phyloP scores from a whole-genome alignment of 2,888 invertebrate genomes.

The Metopia argyrocephala region DNA sequence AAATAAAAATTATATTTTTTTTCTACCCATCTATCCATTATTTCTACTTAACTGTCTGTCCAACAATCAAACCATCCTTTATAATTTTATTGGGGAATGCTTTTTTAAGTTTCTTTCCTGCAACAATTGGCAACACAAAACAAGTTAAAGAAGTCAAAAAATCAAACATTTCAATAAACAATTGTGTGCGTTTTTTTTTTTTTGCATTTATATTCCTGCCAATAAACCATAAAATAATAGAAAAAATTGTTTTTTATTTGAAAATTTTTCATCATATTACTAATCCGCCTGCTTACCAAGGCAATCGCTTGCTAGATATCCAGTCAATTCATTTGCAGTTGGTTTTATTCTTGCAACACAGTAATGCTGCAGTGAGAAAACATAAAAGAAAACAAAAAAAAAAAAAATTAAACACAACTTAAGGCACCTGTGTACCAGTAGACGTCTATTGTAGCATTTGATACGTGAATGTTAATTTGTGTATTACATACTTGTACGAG shows the following conservation, averaged over 20 bases:
- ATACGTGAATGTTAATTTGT: slow-evolving; percentile 55
- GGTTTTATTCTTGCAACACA: background rate
- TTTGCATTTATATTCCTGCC: slow-evolving; percentile 18
- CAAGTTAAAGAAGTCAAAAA: slow-evolving; percentile 64
- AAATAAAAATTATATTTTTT: slow-evolving; percentile 18
- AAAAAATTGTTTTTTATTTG: slow-evolving; percentile 1
- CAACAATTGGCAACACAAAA: slow-evolving; percentile 58
- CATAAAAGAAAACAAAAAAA: background rate
- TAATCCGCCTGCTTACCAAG: slow-evolving; percentile 47
- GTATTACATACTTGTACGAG: slow-evolving; percentile 54
- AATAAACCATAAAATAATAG: slow-evolving; percentile 50
- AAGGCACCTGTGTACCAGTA: slow-evolving; percentile 48
- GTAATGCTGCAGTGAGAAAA: background rate
- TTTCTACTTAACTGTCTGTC: slow-evolving; percentile 16
- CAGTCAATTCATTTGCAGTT: background rate
- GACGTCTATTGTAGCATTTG: too few species aligned
- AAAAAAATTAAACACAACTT: background rate
- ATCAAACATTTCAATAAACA: slow-evolving; percentile 66
- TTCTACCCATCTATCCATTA: background rate
- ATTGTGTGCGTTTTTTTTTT: slow-evolving; percentile 36
- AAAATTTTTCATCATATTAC: slow-evolving; percentile 55
- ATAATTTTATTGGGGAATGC: slow-evolving; percentile 2
- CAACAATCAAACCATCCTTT: background rate
- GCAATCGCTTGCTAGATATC: background rate
- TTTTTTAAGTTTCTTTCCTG: slow-evolving; percentile 24